Percentiles rank a stretch among this genome's conserved stretches.
These are phyloP conservation scores for Caenorhabditis briggsae DNA, from an alignment of 1,140 invertebrate genomes.

Conservation along the genomic window DNA sequence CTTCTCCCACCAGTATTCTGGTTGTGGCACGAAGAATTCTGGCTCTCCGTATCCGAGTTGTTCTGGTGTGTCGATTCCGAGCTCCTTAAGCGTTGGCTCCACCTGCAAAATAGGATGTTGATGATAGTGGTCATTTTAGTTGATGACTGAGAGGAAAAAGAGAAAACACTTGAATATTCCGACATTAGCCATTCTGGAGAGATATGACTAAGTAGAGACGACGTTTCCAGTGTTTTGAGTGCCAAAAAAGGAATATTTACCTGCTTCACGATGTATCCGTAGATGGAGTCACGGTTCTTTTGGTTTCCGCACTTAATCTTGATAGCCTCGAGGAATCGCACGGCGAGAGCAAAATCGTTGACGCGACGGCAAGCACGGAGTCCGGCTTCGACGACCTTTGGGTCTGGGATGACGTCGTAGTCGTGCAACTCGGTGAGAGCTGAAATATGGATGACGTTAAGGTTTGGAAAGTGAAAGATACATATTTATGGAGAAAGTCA, in stretches of 20 bases:
- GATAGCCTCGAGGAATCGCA: constrained; percentile 91
- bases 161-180: constrained; percentile 32
- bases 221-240: not conserved
- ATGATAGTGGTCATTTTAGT: not conserved
- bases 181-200: constrained; percentile 25
- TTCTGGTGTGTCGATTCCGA: constrained; percentile 93
- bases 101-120: constrained; percentile 68
- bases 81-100: constrained; percentile 88
- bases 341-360: constrained; percentile 92
- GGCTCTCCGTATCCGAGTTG: constrained; percentile 97
- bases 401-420: constrained; percentile 91
- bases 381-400: constrained; percentile 90
- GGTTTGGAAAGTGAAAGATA: too few species aligned
- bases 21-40: constrained; percentile 83
- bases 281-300: constrained; percentile 76
- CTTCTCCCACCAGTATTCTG: constrained; percentile 77
- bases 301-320: constrained; percentile 89
- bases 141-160: not conserved
- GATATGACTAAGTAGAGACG: not conserved
- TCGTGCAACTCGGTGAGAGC: constrained; percentile 74
- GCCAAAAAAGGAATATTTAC: constrained; percentile 52
- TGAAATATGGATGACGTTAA: constrained; percentile 54
- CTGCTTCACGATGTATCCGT: constrained; percentile 75
- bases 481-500: too few species aligned
- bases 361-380: constrained; percentile 90